Conservation (phyloP, 1,140 invertebrate species). For the Octopus sinensis region DNA sequence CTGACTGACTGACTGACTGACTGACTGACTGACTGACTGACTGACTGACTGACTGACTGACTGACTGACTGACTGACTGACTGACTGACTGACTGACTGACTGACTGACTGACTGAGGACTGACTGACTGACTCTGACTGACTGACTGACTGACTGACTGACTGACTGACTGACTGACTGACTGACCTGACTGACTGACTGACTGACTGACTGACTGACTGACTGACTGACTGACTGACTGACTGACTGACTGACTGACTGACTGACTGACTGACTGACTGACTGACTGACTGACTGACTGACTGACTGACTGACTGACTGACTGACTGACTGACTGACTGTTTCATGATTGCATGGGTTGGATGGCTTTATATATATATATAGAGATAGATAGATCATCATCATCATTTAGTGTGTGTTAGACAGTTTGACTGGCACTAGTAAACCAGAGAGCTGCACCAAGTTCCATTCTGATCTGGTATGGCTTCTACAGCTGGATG, state of each 20-base stretch:
- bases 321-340: not conserved
- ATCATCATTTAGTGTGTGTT: too few species aligned
- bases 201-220: slow-evolving; percentile 31
- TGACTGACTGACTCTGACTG: slow-evolving; percentile 34
- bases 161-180: slow-evolving; percentile 32
- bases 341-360: too few species aligned
- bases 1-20: slow-evolving; percentile 21
- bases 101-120: slow-evolving; percentile 33
- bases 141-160: slow-evolving; percentile 34
- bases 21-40: slow-evolving; percentile 28
- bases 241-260: slow-evolving; percentile 22
- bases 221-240: slow-evolving; percentile 33
- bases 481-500: too few species aligned
- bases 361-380: too few species aligned
- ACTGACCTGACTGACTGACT: slow-evolving; percentile 29
- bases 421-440: too few species aligned
- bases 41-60: slow-evolving; percentile 32
- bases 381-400: too few species aligned
- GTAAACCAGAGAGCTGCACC: too few species aligned
- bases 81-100: slow-evolving; percentile 35
- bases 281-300: not conserved
- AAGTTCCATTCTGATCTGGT: too few species aligned
- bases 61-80: slow-evolving; percentile 34
- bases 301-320: not conserved
- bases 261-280: slow-evolving; percentile 28